These are phyloP conservation scores for Argyrosomus regius DNA, from an alignment of 2,797 vertebrate species.

Conservation along the genomic window DNA sequence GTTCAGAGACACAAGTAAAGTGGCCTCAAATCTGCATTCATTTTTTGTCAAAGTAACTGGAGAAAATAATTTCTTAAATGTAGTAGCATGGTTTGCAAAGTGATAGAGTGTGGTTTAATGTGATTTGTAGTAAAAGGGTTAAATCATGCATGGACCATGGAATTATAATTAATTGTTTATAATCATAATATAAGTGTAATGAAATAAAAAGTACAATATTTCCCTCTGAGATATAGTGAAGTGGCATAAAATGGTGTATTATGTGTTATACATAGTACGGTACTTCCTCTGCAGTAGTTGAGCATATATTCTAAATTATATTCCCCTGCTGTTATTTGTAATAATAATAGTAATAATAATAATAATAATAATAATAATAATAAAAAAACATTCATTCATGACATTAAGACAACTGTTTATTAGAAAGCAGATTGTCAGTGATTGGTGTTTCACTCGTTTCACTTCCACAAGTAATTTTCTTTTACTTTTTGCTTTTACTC, in stretches of 20 bases:
- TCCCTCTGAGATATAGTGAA: no score
- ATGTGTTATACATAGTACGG: no score
- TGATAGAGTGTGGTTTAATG: background rate
- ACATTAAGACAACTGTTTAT: conserved; percentile 57
- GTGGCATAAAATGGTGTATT: background rate
- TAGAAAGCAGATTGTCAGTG: conserved; percentile 58
- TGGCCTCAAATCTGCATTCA: no score
- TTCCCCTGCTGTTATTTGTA: background rate
- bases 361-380: background rate
- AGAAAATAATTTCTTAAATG: no score
- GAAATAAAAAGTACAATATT: background rate
- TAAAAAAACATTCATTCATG: background rate
- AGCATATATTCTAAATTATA: background rate
- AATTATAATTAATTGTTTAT: background rate
- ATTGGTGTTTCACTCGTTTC: conserved; percentile 37
- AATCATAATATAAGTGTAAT: background rate
- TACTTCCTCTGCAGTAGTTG: background rate
- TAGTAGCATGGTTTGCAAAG: background rate
- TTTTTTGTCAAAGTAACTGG: no score
- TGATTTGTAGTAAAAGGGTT: background rate
- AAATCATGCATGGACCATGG: background rate
- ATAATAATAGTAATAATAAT: no score
- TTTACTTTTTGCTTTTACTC: conserved; percentile 3
- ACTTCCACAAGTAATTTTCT: conserved; percentile 24
- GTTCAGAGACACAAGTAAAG: no score